These are phyloP conservation scores for Dromius quadrimaculatus DNA, from an alignment of 2,888 invertebrate genomes.

Conservation along the genomic window DNA sequence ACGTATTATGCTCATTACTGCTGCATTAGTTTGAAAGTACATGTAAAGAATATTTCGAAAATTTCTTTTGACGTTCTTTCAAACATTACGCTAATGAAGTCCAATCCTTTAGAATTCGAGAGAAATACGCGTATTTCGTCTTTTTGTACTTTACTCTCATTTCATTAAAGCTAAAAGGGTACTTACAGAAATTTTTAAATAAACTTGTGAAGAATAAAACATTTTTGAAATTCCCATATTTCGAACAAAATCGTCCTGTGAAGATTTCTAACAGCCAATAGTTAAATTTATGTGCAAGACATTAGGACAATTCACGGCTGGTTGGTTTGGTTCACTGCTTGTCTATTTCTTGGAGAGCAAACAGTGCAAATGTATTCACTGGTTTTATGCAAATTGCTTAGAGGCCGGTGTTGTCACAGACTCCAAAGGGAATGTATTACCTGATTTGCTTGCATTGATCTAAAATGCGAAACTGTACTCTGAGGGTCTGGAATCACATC, in stretches of 20 bases:
- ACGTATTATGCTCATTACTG: slow-evolving; percentile 11
- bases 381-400: slow-evolving; percentile 48
- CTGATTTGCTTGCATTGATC: slow-evolving; percentile 42
- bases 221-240: too few relatives aligned
- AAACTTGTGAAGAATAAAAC: too few relatives aligned
- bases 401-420: slow-evolving; percentile 24
- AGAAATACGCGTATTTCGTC: too few relatives aligned
- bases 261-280: too few relatives aligned
- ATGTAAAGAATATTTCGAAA: slow-evolving; percentile 11
- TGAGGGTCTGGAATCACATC: too few relatives aligned
- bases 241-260: too few relatives aligned
- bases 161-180: too few relatives aligned
- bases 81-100: slow-evolving; percentile 23
- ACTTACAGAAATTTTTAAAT: too few relatives aligned
- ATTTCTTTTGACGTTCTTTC: slow-evolving; percentile 21
- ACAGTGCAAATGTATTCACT: slow-evolving; percentile 50
- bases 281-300: slow-evolving; percentile 45
- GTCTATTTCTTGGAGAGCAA: slow-evolving; percentile 50
- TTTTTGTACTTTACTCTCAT: too few relatives aligned
- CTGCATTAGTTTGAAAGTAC: slow-evolving; percentile 1
- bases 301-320: slow-evolving; percentile 36
- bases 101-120: too few relatives aligned
- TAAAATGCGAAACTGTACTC: slow-evolving; percentile 32
- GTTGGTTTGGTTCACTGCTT: slow-evolving; percentile 32
- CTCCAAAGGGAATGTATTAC: slow-evolving; percentile 28